Conservation (phyloP, 2,113 vertebrate species). For the Pyrgilauda ruficollis region DNA sequence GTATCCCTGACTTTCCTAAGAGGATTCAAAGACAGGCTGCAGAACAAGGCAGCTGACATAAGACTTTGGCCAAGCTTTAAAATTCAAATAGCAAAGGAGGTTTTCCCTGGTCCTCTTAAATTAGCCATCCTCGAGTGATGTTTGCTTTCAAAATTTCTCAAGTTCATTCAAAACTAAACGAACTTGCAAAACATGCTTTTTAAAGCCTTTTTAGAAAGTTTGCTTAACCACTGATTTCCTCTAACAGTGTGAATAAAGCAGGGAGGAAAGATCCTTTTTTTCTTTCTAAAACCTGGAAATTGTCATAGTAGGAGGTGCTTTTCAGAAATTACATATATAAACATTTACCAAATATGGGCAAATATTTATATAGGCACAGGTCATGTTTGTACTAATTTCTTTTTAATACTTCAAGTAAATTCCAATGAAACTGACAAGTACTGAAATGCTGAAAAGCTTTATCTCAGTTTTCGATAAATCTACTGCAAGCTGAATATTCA, state of each 20-base stretch:
- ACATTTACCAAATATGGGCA: slow-evolving; percentile 22
- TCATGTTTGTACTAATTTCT: background rate
- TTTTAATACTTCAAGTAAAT: slow-evolving; percentile 23
- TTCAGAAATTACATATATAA: slow-evolving; percentile 8
- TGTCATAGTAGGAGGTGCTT: background rate
- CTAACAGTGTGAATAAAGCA: background rate
- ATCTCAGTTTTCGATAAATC: background rate
- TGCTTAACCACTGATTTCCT: slow-evolving; percentile 1
- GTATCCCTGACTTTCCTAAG: slow-evolving; percentile 74
- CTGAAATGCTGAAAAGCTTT: background rate
- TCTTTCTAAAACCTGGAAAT: background rate
- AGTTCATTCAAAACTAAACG: background rate
- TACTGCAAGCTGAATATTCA: background rate
- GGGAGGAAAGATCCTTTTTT: background rate
- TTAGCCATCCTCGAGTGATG: background rate
- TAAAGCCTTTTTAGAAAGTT: background rate
- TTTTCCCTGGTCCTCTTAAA: background rate
- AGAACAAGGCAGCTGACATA: slow-evolving; percentile 42
- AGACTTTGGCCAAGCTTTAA: slow-evolving; percentile 48
- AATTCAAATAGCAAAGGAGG: slow-evolving; percentile 22
- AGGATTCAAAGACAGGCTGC: slow-evolving; percentile 71
- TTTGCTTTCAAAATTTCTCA: slow-evolving; percentile 42
- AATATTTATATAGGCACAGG: slow-evolving; percentile 22
- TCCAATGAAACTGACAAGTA: background rate
- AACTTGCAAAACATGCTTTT: background rate